Base-by-base conservation (phyloP, 2,113 vertebrate genomes). In the Chrysochloris asiatica region DNA sequence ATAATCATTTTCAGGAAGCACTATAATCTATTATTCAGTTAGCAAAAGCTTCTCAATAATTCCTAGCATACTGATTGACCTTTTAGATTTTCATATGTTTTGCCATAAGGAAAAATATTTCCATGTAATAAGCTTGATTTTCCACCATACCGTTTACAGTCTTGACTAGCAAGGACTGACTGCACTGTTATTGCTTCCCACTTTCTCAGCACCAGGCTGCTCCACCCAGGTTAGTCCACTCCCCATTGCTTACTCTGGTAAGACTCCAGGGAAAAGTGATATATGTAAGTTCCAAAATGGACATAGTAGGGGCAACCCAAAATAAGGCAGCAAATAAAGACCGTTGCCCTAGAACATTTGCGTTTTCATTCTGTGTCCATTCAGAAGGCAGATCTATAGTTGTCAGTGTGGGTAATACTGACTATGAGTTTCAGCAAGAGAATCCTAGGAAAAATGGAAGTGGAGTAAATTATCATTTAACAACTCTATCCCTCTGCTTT, bases 11-110 rank as follows among this genome's bases (percentile, higher is more conserved):
- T 95, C 90, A 96, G 92, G 92, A 86, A 92, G 83, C 54, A 92
- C 93, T 92, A 50, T 94, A 94, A 95, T 96, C 95, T 93, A 93
- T 92, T 83, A 95, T 96, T 96, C 93, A 94, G 89, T 95, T 95
- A 96, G 92, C 94, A 96, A 96, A 94, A 84, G 89, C 83, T 86
- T 95, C 90, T 96, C 93, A 95, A 96, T 92, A 95, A 95, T 94
- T 93, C 89, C 89, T 94, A 95, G 80, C 93, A 95, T 89, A 93
- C 86, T 94, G 86, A 72, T 95, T 96, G 95, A 96, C 96, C 96
- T 96, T 96, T 96, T 95, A 96, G 91, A 95, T 86, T 95, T 95
- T 95, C 84, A 94, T 94, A 95, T 76, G 93, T 95, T 95, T 95
- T 96, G 91, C 91, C 86, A 89, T 93, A 91, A 94, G 92, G 95